These are phyloP conservation scores for Entosphenus tridentatus DNA, from an alignment of 2,113 vertebrate species.

Conservation along the genomic window DNA sequence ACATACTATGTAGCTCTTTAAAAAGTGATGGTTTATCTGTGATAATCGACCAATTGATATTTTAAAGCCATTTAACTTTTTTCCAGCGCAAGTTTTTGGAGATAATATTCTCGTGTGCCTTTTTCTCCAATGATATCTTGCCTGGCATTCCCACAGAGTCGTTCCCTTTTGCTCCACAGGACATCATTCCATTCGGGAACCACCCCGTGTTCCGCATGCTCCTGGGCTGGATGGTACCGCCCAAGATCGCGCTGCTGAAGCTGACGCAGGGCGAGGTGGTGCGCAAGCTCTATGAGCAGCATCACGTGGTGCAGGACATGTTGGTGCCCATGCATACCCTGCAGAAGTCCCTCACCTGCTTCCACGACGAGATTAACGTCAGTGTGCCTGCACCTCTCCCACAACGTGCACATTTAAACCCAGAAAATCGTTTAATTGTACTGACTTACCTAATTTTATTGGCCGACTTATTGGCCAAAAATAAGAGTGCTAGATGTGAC, in stretches of 20 bases:
- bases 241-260: constrained; percentile 87
- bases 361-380: constrained; percentile 59
- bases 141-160: background rate
- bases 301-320: constrained; percentile 95
- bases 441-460: no score
- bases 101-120: no score
- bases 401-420: no score
- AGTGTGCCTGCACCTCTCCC: constrained; percentile 13
- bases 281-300: constrained; percentile 67
- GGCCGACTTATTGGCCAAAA: no score
- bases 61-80: no score
- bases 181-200: constrained; percentile 94
- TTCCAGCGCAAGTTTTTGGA: no score
- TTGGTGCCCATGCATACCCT: constrained; percentile 68
- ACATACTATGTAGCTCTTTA: no score
- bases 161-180: constrained; percentile 26
- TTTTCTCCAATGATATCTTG: background rate
- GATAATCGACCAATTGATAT: no score
- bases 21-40: no score
- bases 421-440: no score
- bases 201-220: constrained; percentile 63
- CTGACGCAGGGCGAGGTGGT: constrained; percentile 89
- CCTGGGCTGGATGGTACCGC: constrained; percentile 94
- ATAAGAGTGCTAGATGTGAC: no score
- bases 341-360: constrained; percentile 37